Percentiles rank a stretch among this genome's conserved stretches.
These are phyloP conservation scores for Pteronura brasiliensis DNA, from an alignment of 2,113 vertebrate genomes.

Conservation along the genomic window DNA sequence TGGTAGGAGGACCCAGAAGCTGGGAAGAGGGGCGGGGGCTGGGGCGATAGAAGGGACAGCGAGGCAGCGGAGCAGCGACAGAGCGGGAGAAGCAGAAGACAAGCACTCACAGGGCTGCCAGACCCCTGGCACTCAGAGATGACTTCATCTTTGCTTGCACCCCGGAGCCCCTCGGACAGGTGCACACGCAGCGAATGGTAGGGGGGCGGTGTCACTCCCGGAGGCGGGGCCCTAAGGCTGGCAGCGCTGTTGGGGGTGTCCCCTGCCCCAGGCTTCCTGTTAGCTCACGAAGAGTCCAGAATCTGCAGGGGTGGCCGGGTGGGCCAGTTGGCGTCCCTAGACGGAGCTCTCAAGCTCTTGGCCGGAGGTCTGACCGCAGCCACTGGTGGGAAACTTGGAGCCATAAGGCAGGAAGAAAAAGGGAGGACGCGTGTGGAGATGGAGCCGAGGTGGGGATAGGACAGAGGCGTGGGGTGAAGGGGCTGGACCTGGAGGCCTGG, in stretches of 20 bases:
- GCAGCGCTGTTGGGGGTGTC: background rate
- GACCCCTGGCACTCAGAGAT: background rate
- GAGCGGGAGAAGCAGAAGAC: rapidly evolving
- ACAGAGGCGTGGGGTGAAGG: background rate
- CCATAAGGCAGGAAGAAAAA: background rate
- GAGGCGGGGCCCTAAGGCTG: rapidly evolving
- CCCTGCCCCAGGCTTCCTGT: background rate
- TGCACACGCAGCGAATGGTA: background rate
- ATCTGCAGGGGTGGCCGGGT: rapidly evolving
- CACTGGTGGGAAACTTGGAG: background rate
- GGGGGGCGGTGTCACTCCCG: no score
- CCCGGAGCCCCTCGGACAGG: background rate
- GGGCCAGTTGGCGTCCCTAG: conserved; percentile 45
- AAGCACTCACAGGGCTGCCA: background rate
- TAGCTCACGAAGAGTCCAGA: background rate
- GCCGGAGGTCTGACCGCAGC: background rate
- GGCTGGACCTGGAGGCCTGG: background rate
- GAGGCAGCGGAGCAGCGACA: rapidly evolving
- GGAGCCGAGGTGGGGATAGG: no score
- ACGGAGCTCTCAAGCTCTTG: background rate
- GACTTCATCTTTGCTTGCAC: background rate
- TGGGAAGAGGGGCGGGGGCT: background rate
- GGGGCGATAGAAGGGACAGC: background rate
- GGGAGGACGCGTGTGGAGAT: background rate
- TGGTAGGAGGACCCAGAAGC: background rate